Conservation (phyloP, 2,797 vertebrate species). For the Tenualosa thibaudeaui region DNA sequence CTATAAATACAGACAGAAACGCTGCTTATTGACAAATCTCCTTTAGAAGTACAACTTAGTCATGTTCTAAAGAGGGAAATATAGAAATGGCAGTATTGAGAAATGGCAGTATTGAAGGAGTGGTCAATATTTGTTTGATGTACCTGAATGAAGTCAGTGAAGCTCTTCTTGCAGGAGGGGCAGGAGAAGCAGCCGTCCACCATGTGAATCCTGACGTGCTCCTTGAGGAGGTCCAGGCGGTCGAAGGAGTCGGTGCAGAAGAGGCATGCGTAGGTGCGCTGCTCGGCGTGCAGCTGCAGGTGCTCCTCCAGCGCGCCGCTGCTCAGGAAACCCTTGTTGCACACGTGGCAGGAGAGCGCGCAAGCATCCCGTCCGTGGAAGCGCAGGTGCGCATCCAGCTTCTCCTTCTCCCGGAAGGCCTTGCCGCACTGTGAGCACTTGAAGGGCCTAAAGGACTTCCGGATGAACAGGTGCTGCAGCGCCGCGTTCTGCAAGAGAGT, state of each 20-base stretch:
- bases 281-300: constrained; percentile 90
- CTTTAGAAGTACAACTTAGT: too few species aligned
- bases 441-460: constrained; percentile 95
- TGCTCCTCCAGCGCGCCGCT: constrained; percentile 88
- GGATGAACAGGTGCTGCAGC: constrained; percentile 95
- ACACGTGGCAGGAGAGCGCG: constrained; percentile 89
- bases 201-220: constrained; percentile 90
- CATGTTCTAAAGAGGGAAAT: too few species aligned
- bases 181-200: constrained; percentile 90
- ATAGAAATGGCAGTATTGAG: too few species aligned
- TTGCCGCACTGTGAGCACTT: constrained; percentile 96
- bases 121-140: not conserved
- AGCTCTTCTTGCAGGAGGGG: constrained; percentile 94
- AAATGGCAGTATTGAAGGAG: too few species aligned
- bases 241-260: constrained; percentile 92
- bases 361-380: constrained; percentile 92
- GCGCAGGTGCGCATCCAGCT: constrained; percentile 91
- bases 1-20: too few species aligned
- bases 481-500: constrained; percentile 86
- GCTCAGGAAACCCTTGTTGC: constrained; percentile 91
- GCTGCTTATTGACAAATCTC: not conserved
- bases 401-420: constrained; percentile 95
- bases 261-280: constrained; percentile 94
- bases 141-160: constrained; percentile 97
- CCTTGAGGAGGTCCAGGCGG: constrained; percentile 90